Conservation (phyloP, 2,113 vertebrate genomes). For the Oceanodroma tethys region DNA sequence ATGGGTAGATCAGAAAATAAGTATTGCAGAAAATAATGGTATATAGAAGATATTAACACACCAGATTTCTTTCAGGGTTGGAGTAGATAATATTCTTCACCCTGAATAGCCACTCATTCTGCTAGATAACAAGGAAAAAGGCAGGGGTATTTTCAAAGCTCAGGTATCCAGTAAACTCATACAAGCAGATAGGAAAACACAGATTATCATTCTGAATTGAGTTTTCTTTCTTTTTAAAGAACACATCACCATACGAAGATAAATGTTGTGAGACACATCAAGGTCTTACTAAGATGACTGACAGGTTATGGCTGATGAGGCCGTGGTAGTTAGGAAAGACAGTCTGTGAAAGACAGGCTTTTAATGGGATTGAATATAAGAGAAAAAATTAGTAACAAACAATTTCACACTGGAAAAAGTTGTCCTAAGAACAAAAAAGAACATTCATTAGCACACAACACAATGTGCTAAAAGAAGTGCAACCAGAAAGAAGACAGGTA, state of each 20-base stretch:
- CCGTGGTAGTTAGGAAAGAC: background rate
- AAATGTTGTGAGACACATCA: background rate
- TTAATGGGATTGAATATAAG: background rate
- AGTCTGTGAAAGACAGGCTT: background rate
- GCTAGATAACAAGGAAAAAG: background rate
- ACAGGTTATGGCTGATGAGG: background rate
- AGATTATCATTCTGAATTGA: background rate
- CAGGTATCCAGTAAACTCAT: background rate
- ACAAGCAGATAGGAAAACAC: background rate
- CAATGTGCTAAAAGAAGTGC: background rate
- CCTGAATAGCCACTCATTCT: background rate
- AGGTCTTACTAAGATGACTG: background rate
- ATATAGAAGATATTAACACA: background rate
- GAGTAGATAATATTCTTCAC: background rate
- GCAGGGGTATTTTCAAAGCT: background rate
- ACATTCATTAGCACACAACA: background rate
- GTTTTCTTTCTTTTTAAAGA: background rate
- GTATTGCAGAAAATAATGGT: background rate
- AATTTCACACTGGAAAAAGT: background rate
- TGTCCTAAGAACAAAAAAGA: slow-evolving; percentile 4
- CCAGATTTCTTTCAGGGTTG: background rate
- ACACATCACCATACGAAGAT: background rate
- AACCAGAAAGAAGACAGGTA: background rate
- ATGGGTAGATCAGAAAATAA: background rate
- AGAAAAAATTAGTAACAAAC: background rate